These are phyloP conservation scores for Brachyistius frenatus DNA, from an alignment of 2,113 vertebrate species.

Conservation along the genomic window DNA sequence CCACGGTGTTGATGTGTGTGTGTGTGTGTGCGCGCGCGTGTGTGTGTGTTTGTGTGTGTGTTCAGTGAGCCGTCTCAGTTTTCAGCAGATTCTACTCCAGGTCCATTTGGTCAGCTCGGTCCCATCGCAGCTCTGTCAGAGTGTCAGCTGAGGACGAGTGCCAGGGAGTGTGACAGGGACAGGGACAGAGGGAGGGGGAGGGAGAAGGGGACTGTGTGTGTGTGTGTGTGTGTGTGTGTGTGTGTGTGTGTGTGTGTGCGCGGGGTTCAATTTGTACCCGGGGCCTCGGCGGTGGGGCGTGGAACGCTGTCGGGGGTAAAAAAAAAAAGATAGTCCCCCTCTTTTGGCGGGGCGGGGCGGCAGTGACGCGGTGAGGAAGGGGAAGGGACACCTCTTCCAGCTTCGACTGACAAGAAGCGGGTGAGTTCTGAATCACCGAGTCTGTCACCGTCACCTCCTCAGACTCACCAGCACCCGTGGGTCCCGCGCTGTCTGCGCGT, in stretches of 20 bases:
- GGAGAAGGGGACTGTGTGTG: background rate
- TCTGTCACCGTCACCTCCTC: conserved; percentile 13
- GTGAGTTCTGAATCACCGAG: conserved; percentile 53
- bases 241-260: background rate
- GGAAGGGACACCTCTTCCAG: background rate
- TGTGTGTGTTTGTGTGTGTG: conserved; percentile 14
- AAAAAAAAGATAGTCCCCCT: conserved; percentile 66
- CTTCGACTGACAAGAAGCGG: conserved; percentile 25
- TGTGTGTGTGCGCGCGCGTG: conserved; percentile 1
- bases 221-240: conserved; percentile 19
- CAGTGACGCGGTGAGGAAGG: conserved; percentile 7
- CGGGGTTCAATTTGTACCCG: conserved; percentile 51
- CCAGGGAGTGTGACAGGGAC: conserved; percentile 14
- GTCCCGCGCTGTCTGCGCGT: conserved; percentile 6
- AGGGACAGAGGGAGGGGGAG: background rate
- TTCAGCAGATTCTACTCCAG: conserved; percentile 52
- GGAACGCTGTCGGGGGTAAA: conserved; percentile 2
- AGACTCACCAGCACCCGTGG: conserved; percentile 23
- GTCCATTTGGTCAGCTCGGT: conserved; percentile 44
- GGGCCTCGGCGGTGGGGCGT: conserved; percentile 32
- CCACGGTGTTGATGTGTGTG: conserved; percentile 32
- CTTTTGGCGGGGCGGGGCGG: background rate
- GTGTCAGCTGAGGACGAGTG: conserved; percentile 61
- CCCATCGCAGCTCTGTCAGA: conserved; percentile 59
- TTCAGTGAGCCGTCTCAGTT: conserved; percentile 29